Conservation (phyloP, 2,888 invertebrate genomes). For the Melinaea menophilus region DNA sequence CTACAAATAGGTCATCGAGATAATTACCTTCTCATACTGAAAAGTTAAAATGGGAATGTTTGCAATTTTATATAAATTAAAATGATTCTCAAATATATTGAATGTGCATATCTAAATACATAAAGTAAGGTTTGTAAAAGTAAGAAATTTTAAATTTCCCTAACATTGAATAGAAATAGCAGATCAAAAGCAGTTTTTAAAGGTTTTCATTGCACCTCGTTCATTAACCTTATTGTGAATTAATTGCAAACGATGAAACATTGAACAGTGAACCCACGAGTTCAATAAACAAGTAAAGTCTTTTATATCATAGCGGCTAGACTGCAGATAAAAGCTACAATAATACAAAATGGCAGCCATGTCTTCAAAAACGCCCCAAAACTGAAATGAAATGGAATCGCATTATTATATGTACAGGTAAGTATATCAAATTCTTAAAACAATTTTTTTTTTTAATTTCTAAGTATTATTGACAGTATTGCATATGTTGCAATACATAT, state of each 20-base stretch:
- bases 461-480: neutral
- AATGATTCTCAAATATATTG: too few species aligned
- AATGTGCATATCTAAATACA: too few species aligned
- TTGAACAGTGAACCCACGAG: neutral
- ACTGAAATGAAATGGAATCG: conserved; percentile 61
- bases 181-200: too few species aligned
- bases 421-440: neutral
- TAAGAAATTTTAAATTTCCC: too few species aligned
- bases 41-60: too few species aligned
- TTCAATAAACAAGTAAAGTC: neutral
- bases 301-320: conserved; percentile 55
- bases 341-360: conserved; percentile 87
- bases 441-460: too few species aligned
- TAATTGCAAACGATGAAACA: neutral
- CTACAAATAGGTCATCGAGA: too few species aligned
- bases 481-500: neutral
- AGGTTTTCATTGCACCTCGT: too few species aligned
- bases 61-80: too few species aligned
- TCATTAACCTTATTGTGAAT: neutral
- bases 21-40: too few species aligned
- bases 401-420: neutral
- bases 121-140: too few species aligned
- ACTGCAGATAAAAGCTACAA: conserved; percentile 62
- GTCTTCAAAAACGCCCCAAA: conserved; percentile 85
- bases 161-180: too few species aligned